Evolutionary conservation across 1,140 invertebrate species (phyloP), one percentile per base, ranked within the genome.

Genomic region (Drosophila serrata): DNA sequence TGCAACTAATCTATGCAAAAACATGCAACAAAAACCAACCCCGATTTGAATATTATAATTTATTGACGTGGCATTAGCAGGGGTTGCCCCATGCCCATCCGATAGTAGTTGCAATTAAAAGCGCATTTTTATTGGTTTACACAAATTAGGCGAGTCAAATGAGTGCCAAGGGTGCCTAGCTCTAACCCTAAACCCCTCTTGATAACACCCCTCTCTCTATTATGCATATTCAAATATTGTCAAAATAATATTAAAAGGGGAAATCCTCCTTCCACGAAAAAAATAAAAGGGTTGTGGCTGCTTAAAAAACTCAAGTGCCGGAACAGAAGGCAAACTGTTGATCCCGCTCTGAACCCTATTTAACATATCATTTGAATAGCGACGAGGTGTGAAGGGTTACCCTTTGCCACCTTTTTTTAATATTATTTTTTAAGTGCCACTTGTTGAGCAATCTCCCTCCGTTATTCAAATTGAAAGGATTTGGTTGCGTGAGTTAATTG

Each of bases 321-420:
- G 17, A 24, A 64, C 67, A 79, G 37, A 55, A 39, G 61, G 61
- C 63, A 72, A 90, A 79, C 85, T 90, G 85, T 90, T 90, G 85
- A 79, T 68, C 22, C 60, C 12, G 64, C 75, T 29, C 46, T 40
- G 33, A 64, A 58, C 73, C 55, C 68, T 81, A 53, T 90, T 88
- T 90, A 90, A 88, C 84, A 90, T 88, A 79, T 90, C 86, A 90
- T 90, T 90, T 90, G 81, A 90, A 90, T 90, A 81, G 86, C 86
- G 48, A 6, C 58, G 81, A 90, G 86, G 85, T 90, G 81, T 90
- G 59, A 82, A 69, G 60, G 81, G 80, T 55, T 82, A 46, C 58
- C 63, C 75, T 58, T 53, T 61, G 73, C 31, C 65, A 73, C 74
- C 63, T 72, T 31, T 49, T 17, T 65, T 35, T 31, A 31, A 4